phyloP scores from a whole-genome alignment of 2,888 invertebrate genomes.

The Eupithecia tripunctaria region DNA sequence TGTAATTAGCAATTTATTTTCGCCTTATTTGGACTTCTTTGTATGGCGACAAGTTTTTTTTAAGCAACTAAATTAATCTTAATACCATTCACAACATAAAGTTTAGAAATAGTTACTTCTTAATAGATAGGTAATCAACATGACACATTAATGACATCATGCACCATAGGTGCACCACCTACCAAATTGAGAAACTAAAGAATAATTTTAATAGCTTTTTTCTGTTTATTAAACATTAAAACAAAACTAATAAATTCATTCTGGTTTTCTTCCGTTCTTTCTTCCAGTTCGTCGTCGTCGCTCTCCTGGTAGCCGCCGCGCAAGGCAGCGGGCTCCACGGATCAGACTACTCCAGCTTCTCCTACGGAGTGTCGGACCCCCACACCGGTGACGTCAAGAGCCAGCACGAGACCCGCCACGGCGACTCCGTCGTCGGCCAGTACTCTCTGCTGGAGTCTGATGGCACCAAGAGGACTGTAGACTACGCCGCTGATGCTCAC shows the following conservation, averaged over 20 bases:
- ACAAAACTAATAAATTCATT: too few species aligned
- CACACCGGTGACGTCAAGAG: constrained; percentile 81
- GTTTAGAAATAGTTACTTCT: not conserved
- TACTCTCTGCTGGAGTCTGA: constrained; percentile 84
- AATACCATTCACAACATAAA: constrained; percentile 14
- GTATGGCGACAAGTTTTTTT: constrained; percentile 12
- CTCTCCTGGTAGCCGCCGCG: constrained; percentile 75
- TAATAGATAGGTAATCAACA: not conserved
- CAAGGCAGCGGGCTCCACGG: constrained; percentile 74
- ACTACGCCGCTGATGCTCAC: constrained; percentile 83
- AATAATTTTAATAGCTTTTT: not conserved
- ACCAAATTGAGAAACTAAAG: not conserved
- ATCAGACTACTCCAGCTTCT: constrained; percentile 75
- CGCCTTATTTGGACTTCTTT: constrained; percentile 14
- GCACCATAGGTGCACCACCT: not conserved
- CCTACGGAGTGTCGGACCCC: constrained; percentile 78
- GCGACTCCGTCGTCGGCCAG: constrained; percentile 85
- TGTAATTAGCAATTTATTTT: constrained; percentile 24
- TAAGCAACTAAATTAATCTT: constrained; percentile 7
- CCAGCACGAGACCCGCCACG: constrained; percentile 86
- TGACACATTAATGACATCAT: not conserved
- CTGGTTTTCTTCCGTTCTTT: too few species aligned
- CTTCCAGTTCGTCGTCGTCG: constrained; percentile 74
- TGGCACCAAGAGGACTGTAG: constrained; percentile 86
- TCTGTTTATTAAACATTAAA: not conserved